Percentiles rank a stretch among this genome's conserved stretches.
Evolutionary conservation across 1,140 invertebrate genomes (phyloP).

Genomic region (Zaprionus kolodkinae): DNA sequence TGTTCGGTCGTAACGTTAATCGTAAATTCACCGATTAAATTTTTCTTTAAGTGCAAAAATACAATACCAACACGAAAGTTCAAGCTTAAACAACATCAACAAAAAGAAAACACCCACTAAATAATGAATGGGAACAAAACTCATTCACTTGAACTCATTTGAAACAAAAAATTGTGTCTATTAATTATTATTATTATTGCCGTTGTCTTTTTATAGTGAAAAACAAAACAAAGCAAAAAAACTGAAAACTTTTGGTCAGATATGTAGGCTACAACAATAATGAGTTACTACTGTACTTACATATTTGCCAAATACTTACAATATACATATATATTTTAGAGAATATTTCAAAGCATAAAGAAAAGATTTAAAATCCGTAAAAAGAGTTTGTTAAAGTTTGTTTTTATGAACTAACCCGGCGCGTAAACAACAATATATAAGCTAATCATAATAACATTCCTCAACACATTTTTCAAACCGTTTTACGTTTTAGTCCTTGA

Average conservation of each 20-base stretch:
- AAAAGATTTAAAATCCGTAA: slow-evolving; percentile 60
- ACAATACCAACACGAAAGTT: slow-evolving; percentile 57
- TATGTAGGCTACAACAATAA: slow-evolving; percentile 57
- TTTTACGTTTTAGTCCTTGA: slow-evolving; percentile 35
- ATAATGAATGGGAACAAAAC: slow-evolving; percentile 44
- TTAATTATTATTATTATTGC: slow-evolving; percentile 72
- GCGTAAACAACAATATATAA: slow-evolving; percentile 39
- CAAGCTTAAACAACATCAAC: slow-evolving; percentile 59
- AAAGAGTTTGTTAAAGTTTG: slow-evolving; percentile 80
- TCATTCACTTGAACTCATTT: slow-evolving; percentile 65
- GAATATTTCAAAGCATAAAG: slow-evolving; percentile 49
- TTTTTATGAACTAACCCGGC: slow-evolving; percentile 57
- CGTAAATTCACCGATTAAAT: slow-evolving; percentile 98
- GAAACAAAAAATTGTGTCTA: slow-evolving; percentile 67
- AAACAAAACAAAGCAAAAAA: slow-evolving; percentile 35
- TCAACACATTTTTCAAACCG: slow-evolving; percentile 42
- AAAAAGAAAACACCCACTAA: slow-evolving; percentile 46
- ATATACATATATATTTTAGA: slow-evolving; percentile 69
- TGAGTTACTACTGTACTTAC: slow-evolving; percentile 59
- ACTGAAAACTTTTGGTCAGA: slow-evolving; percentile 50
- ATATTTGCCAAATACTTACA: slow-evolving; percentile 71
- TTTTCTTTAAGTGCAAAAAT: slow-evolving; percentile 69
- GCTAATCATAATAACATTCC: slow-evolving; percentile 55
- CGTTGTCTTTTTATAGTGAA: slow-evolving; percentile 76
- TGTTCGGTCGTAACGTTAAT: slow-evolving; percentile 98